These are phyloP conservation scores for Potorous gilbertii DNA, from an alignment of 2,797 vertebrate species.

Conservation along the genomic window DNA sequence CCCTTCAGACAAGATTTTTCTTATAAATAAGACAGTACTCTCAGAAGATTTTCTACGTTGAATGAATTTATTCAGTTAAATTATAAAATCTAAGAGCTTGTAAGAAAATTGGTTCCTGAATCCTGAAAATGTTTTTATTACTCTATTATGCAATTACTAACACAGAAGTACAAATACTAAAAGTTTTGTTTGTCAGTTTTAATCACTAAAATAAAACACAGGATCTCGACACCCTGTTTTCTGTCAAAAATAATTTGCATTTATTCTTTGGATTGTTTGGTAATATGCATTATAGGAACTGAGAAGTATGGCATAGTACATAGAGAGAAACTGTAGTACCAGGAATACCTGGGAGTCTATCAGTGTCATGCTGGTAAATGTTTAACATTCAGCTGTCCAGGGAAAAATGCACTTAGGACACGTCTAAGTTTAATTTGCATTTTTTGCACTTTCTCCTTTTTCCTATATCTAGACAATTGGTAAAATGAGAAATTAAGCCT, in stretches of 20 bases:
- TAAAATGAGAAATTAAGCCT: too few relatives aligned
- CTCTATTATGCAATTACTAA: constrained; percentile 35
- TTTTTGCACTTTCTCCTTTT: too few relatives aligned
- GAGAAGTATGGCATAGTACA: background rate
- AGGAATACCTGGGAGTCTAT: too few relatives aligned
- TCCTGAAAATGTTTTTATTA: constrained; percentile 61
- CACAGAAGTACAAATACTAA: background rate
- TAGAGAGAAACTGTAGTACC: background rate
- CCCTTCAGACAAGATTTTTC: constrained; percentile 57
- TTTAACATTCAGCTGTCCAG: too few relatives aligned
- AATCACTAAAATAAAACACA: background rate
- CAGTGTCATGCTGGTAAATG: too few relatives aligned
- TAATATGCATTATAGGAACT: background rate
- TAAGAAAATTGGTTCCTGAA: constrained; percentile 58
- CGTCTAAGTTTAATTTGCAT: too few relatives aligned
- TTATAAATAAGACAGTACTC: constrained; percentile 31
- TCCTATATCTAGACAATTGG: too few relatives aligned
- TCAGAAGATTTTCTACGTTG: constrained; percentile 63
- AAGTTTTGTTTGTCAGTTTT: background rate
- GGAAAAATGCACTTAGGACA: too few relatives aligned
- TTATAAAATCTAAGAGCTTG: constrained; percentile 68
- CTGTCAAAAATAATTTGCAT: background rate
- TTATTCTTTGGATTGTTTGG: background rate
- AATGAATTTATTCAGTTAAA: constrained; percentile 62
- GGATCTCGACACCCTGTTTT: background rate